These are phyloP conservation scores for Lycopodina hypogea DNA, from an alignment of 37 sponge, comb jelly and placozoan genomes.

Conservation along the genomic window DNA sequence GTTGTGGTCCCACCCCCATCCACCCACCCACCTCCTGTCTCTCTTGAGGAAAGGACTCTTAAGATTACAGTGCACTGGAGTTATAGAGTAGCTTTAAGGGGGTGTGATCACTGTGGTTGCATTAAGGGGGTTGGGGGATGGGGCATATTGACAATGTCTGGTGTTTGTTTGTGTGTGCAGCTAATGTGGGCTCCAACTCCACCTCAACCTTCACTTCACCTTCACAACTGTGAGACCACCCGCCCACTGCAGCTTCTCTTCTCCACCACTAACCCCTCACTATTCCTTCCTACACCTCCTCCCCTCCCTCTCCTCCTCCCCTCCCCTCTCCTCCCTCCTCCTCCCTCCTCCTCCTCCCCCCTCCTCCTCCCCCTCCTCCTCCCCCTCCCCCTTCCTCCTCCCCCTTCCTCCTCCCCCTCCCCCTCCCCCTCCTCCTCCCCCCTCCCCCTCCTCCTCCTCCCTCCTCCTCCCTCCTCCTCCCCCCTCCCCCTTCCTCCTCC, in stretches of 20 bases:
- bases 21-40: too few relatives aligned
- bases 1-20: too few relatives aligned
- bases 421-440: slow-evolving; percentile 12
- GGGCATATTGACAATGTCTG: too few relatives aligned
- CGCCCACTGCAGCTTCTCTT: slow-evolving; percentile 7
- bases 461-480: slow-evolving; percentile 10
- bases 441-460: slow-evolving; percentile 2
- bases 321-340: slow-evolving; percentile 25
- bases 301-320: slow-evolving; percentile 15
- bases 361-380: neutral
- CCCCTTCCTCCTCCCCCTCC: slow-evolving; percentile 8
- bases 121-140: too few relatives aligned
- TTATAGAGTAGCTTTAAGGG: too few relatives aligned
- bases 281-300: neutral
- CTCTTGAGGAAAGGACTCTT: too few relatives aligned
- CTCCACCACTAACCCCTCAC: neutral
- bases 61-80: too few relatives aligned
- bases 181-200: too few relatives aligned
- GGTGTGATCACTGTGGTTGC: too few relatives aligned
- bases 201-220: neutral
- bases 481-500: neutral
- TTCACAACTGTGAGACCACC: neutral
- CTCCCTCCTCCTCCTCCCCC: neutral
- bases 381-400: neutral
- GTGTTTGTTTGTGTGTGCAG: neutral